Conservation (phyloP, 2,797 vertebrate genomes). For the Scolopax rusticola region DNA sequence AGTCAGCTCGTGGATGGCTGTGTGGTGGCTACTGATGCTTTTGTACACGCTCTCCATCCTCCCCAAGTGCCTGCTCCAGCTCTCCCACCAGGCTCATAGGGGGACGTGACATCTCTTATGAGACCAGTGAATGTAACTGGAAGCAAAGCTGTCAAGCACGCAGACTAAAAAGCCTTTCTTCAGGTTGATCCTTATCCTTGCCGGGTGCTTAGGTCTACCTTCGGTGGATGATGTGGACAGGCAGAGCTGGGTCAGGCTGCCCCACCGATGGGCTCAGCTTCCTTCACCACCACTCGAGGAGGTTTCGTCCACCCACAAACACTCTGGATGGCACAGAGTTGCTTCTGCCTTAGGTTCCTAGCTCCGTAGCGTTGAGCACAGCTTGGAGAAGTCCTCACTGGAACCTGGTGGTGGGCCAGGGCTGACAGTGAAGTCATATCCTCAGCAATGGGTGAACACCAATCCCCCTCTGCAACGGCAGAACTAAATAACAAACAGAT, state of each 20-base stretch:
- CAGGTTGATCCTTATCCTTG: neutral
- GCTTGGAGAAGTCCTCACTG: neutral
- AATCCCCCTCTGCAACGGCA: slow-evolving; percentile 23
- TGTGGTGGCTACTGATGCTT: neutral
- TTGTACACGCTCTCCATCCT: neutral
- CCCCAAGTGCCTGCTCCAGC: rapidly evolving
- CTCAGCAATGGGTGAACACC: neutral
- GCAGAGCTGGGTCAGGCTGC: neutral
- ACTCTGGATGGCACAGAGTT: neutral
- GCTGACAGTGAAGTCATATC: slow-evolving; percentile 26
- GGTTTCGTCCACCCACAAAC: rapidly evolving
- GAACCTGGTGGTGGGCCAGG: neutral
- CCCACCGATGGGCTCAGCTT: neutral
- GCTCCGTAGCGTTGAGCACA: neutral
- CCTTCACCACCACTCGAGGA: rapidly evolving
- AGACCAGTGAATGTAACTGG: neutral
- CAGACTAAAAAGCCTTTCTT: neutral
- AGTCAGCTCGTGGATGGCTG: neutral
- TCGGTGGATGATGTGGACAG: neutral
- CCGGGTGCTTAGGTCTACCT: neutral
- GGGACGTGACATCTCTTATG: rapidly evolving
- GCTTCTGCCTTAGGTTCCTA: neutral
- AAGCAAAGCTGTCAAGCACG: neutral
- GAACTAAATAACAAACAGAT: slow-evolving; percentile 54
- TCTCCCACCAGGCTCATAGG: rapidly evolving